Evolutionary conservation across 2,888 invertebrate genomes (phyloP).

Genomic region (Brachycybe producta): DNA sequence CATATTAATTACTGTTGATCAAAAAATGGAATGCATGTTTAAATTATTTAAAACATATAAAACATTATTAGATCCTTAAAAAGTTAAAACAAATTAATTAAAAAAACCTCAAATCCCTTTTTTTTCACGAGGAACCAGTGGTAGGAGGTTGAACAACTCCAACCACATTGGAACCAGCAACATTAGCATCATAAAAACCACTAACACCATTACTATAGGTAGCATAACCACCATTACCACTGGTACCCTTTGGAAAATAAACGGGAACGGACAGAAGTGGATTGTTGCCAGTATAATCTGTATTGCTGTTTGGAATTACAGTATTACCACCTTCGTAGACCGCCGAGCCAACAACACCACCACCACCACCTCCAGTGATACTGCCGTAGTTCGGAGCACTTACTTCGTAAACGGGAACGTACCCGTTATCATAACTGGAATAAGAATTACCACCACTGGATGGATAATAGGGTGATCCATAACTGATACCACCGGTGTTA

Average conservation of each 20-base stretch:
- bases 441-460: conserved; percentile 3
- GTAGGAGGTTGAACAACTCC: conserved; percentile 6
- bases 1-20: no score
- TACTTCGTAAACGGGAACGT: not conserved
- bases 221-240: not conserved
- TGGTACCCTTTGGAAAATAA: conserved; percentile 12
- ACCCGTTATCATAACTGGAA: not conserved
- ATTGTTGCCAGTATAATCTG: conserved; percentile 4
- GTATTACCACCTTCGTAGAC: conserved; percentile 6
- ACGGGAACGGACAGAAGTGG: conserved; percentile 15
- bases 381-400: not conserved
- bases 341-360: no score
- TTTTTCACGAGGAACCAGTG: no score
- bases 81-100: no score
- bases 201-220: conserved; percentile 17
- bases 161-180: conserved; percentile 5
- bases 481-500: not conserved
- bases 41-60: no score
- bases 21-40: no score
- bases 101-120: no score
- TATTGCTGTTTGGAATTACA: not conserved
- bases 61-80: no score
- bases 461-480: not conserved
- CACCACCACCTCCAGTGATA: not conserved
- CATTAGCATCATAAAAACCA: conserved; percentile 10